Evolutionary conservation across 1,140 invertebrate genomes (phyloP).

Genomic region (Bombus waltoni): DNA sequence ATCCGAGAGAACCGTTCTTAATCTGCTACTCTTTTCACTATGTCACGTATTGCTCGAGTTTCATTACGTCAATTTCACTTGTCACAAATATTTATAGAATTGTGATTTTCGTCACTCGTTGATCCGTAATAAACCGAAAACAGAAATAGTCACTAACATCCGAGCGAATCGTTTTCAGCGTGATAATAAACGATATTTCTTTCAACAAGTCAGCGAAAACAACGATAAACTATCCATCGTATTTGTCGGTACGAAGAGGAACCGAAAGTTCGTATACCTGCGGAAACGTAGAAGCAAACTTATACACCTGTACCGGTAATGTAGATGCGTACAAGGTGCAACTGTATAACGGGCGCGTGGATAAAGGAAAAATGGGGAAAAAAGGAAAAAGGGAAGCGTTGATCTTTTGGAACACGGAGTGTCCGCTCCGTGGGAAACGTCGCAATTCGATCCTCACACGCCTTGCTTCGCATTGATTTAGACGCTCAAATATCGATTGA

Average conservation of each 20-base stretch:
- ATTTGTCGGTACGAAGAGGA: not conserved
- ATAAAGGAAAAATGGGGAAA: not conserved
- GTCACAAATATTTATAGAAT: conserved; percentile 53
- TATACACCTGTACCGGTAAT: not conserved
- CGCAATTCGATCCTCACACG: too few relatives aligned
- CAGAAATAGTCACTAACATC: too few relatives aligned
- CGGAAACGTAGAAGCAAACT: not conserved
- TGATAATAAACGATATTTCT: too few relatives aligned
- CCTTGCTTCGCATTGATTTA: not conserved
- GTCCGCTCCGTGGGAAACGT: too few relatives aligned
- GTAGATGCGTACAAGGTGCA: too few relatives aligned
- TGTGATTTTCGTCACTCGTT: not conserved
- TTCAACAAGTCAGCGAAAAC: not conserved
- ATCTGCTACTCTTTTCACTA: conserved; percentile 22
- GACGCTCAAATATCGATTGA: not conserved
- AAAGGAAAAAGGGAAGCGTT: not conserved
- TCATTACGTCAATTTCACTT: conserved; percentile 15
- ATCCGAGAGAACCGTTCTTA: not conserved
- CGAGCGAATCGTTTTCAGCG: too few relatives aligned
- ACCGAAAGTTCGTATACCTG: not conserved
- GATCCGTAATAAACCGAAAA: not conserved
- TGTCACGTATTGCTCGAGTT: conserved; percentile 47
- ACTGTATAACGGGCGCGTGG: not conserved
- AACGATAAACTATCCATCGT: too few relatives aligned
- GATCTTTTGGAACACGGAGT: not conserved